A percentile compares a stretch with the other conserved stretches of the same genome.
Conservation (phyloP, 2,113 vertebrate species). For the Brachypodius melanocephalos region DNA sequence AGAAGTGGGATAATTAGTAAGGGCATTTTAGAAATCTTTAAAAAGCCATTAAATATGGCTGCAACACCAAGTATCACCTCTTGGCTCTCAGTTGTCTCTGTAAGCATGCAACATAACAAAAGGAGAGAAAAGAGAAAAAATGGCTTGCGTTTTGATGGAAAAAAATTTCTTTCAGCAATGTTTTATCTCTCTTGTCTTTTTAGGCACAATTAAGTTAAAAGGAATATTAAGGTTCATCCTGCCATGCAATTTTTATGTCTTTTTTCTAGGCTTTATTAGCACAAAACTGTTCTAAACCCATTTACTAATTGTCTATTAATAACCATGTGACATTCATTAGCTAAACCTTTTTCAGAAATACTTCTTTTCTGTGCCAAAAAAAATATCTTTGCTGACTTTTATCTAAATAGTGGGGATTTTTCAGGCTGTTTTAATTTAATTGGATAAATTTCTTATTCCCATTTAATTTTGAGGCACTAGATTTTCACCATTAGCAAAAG, state of each 20-base stretch:
- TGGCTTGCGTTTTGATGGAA: not conserved
- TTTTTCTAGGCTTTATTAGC: not conserved
- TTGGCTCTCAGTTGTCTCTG: not conserved
- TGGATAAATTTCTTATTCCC: not conserved
- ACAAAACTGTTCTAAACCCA: not conserved
- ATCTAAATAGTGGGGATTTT: not conserved
- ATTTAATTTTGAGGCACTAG: not conserved
- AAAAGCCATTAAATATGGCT: not conserved
- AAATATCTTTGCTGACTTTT: not conserved
- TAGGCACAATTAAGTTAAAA: not conserved
- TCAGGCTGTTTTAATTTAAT: not conserved
- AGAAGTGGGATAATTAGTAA: not conserved
- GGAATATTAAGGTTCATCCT: not conserved
- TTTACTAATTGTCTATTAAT: not conserved
- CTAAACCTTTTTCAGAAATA: not conserved
- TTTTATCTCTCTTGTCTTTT: not conserved
- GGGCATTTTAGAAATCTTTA: not conserved
- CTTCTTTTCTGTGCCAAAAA: not conserved
- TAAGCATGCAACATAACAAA: not conserved
- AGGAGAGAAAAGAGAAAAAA: not conserved
- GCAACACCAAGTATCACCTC: not conserved
- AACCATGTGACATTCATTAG: not conserved
- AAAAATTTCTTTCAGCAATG: not conserved
- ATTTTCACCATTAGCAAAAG: not conserved
- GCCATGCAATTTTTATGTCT: too few species aligned